Evolutionary conservation across 2,888 invertebrate genomes (phyloP).

Genomic region (Saturnia pavonia): DNA sequence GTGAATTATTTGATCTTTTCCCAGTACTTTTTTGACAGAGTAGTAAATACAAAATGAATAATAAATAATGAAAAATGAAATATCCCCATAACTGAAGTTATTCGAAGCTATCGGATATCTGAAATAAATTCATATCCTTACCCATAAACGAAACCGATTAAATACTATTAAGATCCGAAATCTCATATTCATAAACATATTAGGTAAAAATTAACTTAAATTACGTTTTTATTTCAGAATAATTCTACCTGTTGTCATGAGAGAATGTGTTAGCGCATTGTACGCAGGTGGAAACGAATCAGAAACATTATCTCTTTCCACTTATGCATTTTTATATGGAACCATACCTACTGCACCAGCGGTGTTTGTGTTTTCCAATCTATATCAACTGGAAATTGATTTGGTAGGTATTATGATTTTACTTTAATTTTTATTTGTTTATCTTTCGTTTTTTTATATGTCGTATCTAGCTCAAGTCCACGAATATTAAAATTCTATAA

Average conservation of each 20-base stretch:
- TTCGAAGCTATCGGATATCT: too few relatives aligned
- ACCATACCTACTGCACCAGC: conserved; percentile 98
- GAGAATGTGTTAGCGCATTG: conserved; percentile 91
- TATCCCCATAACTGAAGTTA: too few relatives aligned
- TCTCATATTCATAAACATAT: too few relatives aligned
- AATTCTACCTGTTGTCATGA: conserved; percentile 91
- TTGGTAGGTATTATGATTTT: conserved; percentile 81
- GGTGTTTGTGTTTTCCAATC: conserved; percentile 96
- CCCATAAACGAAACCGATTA: too few relatives aligned
- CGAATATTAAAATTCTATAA: too few relatives aligned
- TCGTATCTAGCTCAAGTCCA: background rate
- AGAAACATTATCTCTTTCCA: conserved; percentile 91
- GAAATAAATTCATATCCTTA: too few relatives aligned
- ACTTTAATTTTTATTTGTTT: background rate
- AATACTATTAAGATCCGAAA: too few relatives aligned
- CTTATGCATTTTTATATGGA: conserved; percentile 97
- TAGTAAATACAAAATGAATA: too few relatives aligned
- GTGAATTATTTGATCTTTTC: too few relatives aligned
- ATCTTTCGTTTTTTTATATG: too few relatives aligned
- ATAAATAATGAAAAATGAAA: too few relatives aligned
- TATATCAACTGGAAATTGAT: conserved; percentile 93
- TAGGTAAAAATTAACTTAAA: background rate
- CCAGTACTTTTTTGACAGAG: too few relatives aligned
- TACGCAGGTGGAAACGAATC: conserved; percentile 86
- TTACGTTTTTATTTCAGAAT: conserved; percentile 76